A percentile compares a stretch with the other conserved stretches of the same genome.
Evolutionary conservation across 2,113 vertebrate species (phyloP).

Genomic region (Lagopus leucura): DNA sequence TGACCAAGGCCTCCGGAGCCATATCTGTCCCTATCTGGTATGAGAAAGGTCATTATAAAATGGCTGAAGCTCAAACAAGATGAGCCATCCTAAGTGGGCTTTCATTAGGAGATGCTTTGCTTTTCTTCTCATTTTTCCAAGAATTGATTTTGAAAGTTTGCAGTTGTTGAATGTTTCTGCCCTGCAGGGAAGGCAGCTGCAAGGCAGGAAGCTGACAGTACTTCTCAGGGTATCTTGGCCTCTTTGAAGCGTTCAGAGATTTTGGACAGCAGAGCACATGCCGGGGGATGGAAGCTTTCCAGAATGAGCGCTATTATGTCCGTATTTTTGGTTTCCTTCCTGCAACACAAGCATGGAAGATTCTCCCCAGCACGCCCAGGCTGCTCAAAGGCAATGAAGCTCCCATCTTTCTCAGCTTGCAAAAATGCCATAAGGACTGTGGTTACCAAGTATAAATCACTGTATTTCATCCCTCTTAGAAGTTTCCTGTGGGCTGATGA

Average conservation of each 20-base stretch:
- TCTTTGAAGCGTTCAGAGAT: neutral
- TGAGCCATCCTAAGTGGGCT: too few relatives aligned
- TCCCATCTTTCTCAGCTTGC: neutral
- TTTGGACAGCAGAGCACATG: neutral
- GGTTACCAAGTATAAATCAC: neutral
- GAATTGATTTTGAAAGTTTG: neutral
- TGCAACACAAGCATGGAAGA: neutral
- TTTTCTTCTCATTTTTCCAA: neutral
- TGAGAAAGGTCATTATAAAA: too few relatives aligned
- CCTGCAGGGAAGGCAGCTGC: neutral
- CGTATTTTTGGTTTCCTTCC: rapidly evolving
- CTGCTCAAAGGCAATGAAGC: neutral
- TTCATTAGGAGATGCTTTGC: rapidly evolving
- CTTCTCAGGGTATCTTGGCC: too few relatives aligned
- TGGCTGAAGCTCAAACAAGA: neutral
- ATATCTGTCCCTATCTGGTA: rapidly evolving
- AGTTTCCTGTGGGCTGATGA: neutral
- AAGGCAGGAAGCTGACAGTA: neutral
- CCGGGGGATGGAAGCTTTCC: neutral
- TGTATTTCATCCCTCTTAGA: neutral
- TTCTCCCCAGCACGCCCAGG: neutral
- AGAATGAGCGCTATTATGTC: neutral
- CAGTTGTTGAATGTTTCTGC: neutral
- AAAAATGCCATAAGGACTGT: neutral
- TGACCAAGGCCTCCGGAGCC: neutral